Percentiles rank a stretch among this genome's conserved stretches.
Evolutionary conservation across 1,140 invertebrate species (phyloP).

Genomic region (Probaryconus sp.): DNA sequence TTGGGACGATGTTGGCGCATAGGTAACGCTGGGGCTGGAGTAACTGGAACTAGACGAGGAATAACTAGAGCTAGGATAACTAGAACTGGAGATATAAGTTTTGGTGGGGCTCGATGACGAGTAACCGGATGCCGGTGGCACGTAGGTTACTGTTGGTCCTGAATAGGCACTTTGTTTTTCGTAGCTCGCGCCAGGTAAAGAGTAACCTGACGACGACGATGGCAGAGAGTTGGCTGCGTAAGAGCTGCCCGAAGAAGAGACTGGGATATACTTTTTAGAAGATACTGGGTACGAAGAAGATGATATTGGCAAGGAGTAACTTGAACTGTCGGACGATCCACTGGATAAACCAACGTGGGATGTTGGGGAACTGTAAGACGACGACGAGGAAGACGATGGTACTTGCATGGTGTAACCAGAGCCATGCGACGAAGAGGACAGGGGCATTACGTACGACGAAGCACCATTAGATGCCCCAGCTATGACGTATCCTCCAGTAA

Average conservation of each 20-base stretch:
- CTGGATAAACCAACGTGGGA: conserved; percentile 61
- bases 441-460: conserved; percentile 53
- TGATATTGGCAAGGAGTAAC: conserved; percentile 66
- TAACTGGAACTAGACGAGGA: conserved; percentile 48
- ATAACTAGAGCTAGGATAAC: conserved; percentile 32
- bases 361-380: conserved; percentile 50
- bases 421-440: conserved; percentile 47
- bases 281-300: conserved; percentile 58
- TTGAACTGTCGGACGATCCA: conserved; percentile 65
- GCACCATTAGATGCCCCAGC: conserved; percentile 48
- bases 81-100: conserved; percentile 33
- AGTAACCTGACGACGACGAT: conserved; percentile 33
- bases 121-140: conserved; percentile 16
- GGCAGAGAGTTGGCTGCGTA: conserved; percentile 47
- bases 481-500: conserved; percentile 65
- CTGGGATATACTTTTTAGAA: conserved; percentile 60
- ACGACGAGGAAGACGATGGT: conserved; percentile 59
- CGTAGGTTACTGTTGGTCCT: conserved; percentile 13
- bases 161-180: no score
- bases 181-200: conserved; percentile 40
- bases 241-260: conserved; percentile 62
- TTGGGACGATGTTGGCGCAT: background rate
- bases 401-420: conserved; percentile 39
- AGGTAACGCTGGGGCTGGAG: conserved; percentile 26
- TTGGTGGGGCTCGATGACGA: conserved; percentile 8